Evolutionary conservation across 2,888 invertebrate species (phyloP).

Genomic region (Hartigia nigra): DNA sequence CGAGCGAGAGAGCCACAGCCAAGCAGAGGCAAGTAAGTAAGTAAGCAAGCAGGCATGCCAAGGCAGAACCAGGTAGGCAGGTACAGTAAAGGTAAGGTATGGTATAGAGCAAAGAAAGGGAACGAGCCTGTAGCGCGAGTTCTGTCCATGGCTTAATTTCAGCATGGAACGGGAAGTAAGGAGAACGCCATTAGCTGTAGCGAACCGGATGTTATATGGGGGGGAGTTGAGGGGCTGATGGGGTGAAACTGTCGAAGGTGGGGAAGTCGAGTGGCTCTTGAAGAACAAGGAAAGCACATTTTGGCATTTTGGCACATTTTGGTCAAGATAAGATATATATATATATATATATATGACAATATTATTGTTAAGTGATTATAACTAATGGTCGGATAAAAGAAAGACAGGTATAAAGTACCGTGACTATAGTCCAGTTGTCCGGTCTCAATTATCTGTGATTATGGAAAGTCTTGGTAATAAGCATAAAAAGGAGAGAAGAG

Average conservation of each 20-base stretch:
- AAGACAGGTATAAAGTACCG: not conserved
- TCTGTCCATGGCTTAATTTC: not conserved
- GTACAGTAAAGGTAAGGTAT: not conserved
- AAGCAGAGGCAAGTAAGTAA: conserved; percentile 30
- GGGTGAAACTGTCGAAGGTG: not conserved
- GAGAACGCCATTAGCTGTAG: not conserved
- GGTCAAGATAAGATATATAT: too few relatives aligned
- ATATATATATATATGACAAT: not conserved
- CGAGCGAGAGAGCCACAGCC: conserved; percentile 2
- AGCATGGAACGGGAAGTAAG: not conserved
- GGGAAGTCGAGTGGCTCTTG: not conserved
- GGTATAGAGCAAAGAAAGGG: not conserved
- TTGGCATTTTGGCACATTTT: not conserved
- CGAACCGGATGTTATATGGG: not conserved
- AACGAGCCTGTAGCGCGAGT: not conserved
- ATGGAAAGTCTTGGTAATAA: conserved; percentile 40
- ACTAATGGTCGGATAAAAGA: not conserved
- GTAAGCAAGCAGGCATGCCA: conserved; percentile 24
- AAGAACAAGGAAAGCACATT: not conserved
- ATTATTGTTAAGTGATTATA: not conserved
- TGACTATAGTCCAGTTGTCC: not conserved
- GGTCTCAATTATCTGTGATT: conserved; percentile 55
- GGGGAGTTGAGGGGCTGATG: too few relatives aligned
- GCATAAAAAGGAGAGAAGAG: not conserved
- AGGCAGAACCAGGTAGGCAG: not conserved